Conservation (phyloP, 2,797 vertebrate genomes). For the Myotis findleyi region DNA sequence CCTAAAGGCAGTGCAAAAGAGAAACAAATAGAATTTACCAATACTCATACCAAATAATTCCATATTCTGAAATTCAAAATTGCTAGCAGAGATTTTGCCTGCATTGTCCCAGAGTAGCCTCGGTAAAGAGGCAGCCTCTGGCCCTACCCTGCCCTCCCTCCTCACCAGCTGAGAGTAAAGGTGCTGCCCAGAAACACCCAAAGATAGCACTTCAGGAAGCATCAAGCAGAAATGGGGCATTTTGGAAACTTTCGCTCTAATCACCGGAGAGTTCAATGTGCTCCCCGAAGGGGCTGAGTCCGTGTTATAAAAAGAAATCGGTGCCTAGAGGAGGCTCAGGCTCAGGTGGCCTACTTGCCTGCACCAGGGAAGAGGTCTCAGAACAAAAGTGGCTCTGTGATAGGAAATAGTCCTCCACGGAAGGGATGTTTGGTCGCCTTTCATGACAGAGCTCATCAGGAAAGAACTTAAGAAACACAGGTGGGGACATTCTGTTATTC, state of each 20-base stretch:
- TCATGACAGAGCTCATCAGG: background rate
- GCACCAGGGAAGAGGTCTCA: background rate
- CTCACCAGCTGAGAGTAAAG: too few species aligned
- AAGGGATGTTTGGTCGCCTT: background rate
- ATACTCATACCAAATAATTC: background rate
- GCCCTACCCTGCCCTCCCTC: background rate
- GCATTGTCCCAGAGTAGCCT: background rate
- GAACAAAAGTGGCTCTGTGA: background rate
- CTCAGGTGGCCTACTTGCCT: background rate
- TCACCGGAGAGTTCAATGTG: background rate
- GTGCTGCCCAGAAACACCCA: background rate
- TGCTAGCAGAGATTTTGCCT: background rate
- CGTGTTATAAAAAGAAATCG: background rate
- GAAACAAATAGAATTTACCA: background rate
- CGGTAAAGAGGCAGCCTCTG: background rate
- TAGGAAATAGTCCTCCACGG: background rate
- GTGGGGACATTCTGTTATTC: background rate
- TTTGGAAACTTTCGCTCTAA: background rate
- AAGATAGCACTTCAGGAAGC: background rate
- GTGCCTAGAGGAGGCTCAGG: background rate
- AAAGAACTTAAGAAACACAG: background rate
- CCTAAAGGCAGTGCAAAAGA: background rate
- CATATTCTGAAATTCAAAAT: background rate
- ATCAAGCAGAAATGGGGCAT: background rate
- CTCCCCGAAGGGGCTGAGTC: background rate